These are phyloP conservation scores for Ligdia adustata DNA, from an alignment of 2,888 invertebrate species.

Conservation along the genomic window DNA sequence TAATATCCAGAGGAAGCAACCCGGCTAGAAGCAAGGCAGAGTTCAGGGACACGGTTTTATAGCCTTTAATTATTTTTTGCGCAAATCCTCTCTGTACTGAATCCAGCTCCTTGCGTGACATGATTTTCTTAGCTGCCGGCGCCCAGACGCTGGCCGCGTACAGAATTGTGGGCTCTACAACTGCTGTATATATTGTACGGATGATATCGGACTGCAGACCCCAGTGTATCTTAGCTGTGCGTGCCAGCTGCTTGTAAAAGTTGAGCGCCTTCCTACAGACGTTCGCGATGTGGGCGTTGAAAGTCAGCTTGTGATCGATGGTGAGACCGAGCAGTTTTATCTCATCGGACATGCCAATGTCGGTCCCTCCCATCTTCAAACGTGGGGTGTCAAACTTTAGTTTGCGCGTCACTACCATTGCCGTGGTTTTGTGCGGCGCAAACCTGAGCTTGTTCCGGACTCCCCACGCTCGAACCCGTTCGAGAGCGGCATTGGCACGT, in stretches of 20 bases:
- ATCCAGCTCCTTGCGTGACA: background rate
- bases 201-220: background rate
- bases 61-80: background rate
- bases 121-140: background rate
- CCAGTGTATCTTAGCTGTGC: background rate
- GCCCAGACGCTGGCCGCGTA: slow-evolving; percentile 1
- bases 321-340: slow-evolving; percentile 2
- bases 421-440: background rate
- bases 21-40: slow-evolving; percentile 2
- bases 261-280: background rate
- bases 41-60: background rate
- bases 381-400: background rate
- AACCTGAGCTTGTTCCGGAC: background rate
- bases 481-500: background rate
- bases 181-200: background rate
- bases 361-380: too few species aligned
- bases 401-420: background rate
- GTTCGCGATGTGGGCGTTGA: background rate
- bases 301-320: background rate
- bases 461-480: background rate
- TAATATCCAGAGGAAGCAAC: slow-evolving; percentile 18
- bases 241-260: background rate
- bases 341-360: background rate
- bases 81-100: background rate
- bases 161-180: background rate